phyloP scores from a whole-genome alignment of 2,888 invertebrate species.

The Drosophila maculinotata region DNA sequence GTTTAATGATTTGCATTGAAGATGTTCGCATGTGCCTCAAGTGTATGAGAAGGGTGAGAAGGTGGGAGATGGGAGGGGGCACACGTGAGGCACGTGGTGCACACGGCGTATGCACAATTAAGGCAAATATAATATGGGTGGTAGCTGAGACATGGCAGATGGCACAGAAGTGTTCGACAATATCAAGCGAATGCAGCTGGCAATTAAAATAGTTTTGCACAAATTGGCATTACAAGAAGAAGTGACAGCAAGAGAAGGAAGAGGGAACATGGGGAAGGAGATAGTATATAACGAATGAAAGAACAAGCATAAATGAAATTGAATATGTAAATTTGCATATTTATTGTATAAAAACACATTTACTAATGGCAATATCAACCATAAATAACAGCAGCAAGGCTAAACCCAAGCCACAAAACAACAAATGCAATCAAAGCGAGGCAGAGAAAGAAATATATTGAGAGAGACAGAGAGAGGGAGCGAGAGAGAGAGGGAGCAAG shows the following conservation, averaged over 20 bases:
- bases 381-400: conserved; percentile 19
- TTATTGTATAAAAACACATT: conserved; percentile 44
- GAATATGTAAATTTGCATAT: conserved; percentile 51
- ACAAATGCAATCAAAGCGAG: conserved; percentile 8
- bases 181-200: conserved; percentile 22
- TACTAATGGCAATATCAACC: conserved; percentile 26
- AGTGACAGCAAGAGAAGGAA: neutral
- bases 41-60: too few species aligned
- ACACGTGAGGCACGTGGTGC: conserved; percentile 3
- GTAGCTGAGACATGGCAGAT: conserved; percentile 12
- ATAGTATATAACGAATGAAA: conserved; percentile 3
- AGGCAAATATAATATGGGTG: conserved; percentile 5
- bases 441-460: neutral
- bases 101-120: conserved; percentile 49
- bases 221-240: conserved; percentile 15
- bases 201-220: conserved; percentile 42
- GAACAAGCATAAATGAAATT: conserved; percentile 31
- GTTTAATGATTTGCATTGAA: conserved; percentile 19
- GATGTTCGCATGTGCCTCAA: conserved; percentile 11
- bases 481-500: neutral
- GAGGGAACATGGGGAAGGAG: neutral
- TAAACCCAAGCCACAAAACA: conserved; percentile 8
- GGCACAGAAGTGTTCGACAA: conserved; percentile 9
- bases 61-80: neutral
- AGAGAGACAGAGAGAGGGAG: neutral